Evolutionary conservation across 2,113 vertebrate species (phyloP).

Genomic region (Pachypanchax playfairii): DNA sequence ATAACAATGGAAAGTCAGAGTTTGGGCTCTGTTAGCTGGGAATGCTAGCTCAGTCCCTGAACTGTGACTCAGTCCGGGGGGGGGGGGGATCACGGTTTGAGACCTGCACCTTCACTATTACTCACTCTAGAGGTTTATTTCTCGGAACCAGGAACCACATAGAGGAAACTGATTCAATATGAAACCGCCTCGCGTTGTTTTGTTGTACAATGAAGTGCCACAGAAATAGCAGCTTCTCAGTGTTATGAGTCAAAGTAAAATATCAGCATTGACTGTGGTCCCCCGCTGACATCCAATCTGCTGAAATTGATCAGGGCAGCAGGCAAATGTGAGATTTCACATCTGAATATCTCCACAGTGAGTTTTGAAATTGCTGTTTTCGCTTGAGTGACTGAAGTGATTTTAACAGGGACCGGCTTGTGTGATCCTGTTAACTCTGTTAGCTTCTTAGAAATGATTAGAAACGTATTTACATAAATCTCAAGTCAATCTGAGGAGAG

Average conservation of each 20-base stretch:
- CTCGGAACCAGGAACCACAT: conserved; percentile 80
- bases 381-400: not conserved
- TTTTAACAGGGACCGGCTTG: no score
- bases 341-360: no score
- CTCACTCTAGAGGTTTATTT: conserved; percentile 76
- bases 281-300: conserved; percentile 10
- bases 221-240: conserved; percentile 41
- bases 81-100: conserved; percentile 65
- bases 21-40: conserved; percentile 26
- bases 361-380: no score
- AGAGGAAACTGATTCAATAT: conserved; percentile 83
- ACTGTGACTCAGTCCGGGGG: conserved; percentile 76
- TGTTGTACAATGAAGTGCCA: conserved; percentile 49
- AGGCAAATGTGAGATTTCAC: conserved; percentile 29
- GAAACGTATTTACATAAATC: no score
- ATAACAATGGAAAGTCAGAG: conserved; percentile 48
- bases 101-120: conserved; percentile 80
- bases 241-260: conserved; percentile 56
- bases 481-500: no score
- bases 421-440: no score
- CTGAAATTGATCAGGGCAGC: conserved; percentile 20
- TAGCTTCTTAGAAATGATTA: no score
- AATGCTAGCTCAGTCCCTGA: conserved; percentile 40
- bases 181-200: conserved; percentile 74
- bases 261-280: conserved; percentile 35